Evolutionary conservation across 2,113 vertebrate species (phyloP), one percentile per base, ranked within the genome.

Genomic region (Chaenocephalus aceratus): DNA sequence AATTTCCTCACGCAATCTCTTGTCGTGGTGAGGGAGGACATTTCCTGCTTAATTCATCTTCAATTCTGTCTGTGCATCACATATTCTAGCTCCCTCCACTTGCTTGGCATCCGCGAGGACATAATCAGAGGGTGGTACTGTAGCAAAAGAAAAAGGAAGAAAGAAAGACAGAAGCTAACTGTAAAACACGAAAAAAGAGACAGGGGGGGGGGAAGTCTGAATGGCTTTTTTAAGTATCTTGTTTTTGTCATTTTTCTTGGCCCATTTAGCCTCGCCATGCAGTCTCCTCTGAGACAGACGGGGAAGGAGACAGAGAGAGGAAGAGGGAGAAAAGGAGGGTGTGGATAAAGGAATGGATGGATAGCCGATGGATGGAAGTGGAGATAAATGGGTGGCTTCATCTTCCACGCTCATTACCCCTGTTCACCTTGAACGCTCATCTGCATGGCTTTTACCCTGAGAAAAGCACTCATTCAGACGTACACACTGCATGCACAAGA

Each of bases 401-500:
- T 84, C 49, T 51, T 72, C 63, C 30, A n/a, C 59, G 71, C 67
- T 83, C 80, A 76, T 85, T 80, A 81, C 15, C 58, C 1, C 44
- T n/a, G 70, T 80, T 87, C 83, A 87, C 87, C 87, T 82, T 86
- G 63, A 84, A 74, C 65, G 75, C 67, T 84, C 57, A 58, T 82
- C 76, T 56, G 44, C 30, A 23, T 10, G 46, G 48, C 26, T 15
- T 64, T 64, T 71, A n/a, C 5, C 18, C 68, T 26, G 12, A 51
- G 58, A 36, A 34, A 79, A 73, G 54, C 54, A 56, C 53, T 57
- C 54, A 53, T 44, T 73, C 13, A 63, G 51, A 68, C 51, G n/a
- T 10, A 63, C 34, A 51, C 46, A 75, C 74, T 10, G 8, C 56
- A 34, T 46, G 30, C 1, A 1, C 3, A 16, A 12, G 23, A 62